A percentile compares a stretch with the other conserved stretches of the same genome.
phyloP scores from a whole-genome alignment of 2,113 vertebrate species.

The Lycocorax pyrrhopterus region DNA sequence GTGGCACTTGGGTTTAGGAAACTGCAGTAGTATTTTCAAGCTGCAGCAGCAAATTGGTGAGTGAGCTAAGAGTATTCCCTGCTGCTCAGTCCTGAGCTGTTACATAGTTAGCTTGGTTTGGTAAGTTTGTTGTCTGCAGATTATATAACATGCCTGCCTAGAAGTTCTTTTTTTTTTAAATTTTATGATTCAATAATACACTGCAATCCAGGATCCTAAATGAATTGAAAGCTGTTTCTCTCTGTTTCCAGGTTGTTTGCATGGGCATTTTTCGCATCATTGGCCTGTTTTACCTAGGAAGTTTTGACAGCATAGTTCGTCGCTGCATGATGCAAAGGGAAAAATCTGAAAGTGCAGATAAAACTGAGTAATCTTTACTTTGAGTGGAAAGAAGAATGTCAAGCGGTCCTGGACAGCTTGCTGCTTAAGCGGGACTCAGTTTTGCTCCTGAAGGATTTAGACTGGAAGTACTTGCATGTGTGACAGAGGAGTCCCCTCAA shows the following conservation, averaged over 20 bases:
- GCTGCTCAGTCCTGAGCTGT: not conserved
- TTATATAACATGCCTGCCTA: not conserved
- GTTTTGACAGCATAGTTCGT: conserved; percentile 95
- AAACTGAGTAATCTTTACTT: conserved; percentile 78
- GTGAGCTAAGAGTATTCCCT: not conserved
- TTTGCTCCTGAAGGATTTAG: conserved; percentile 42
- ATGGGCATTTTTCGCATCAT: conserved; percentile 95
- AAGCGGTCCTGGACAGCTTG: conserved; percentile 56
- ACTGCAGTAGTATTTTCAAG: not conserved
- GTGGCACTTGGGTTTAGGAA: not conserved
- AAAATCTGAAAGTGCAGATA: conserved; percentile 80
- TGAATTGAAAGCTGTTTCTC: conserved; percentile 16
- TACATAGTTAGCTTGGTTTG: not conserved
- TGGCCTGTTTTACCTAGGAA: conserved; percentile 92
- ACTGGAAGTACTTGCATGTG: not conserved
- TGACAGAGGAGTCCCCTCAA: conserved; percentile 50
- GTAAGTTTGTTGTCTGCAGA: not conserved
- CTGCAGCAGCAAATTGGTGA: not conserved
- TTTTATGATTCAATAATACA: not conserved
- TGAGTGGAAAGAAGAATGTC: conserved; percentile 31
- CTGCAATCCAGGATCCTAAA: not conserved
- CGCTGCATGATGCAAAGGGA: conserved; percentile 95
- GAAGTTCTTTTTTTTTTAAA: not conserved
- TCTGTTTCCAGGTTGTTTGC: conserved; percentile 84
- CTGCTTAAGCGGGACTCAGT: conserved; percentile 58